phyloP scores from a whole-genome alignment of 2,888 invertebrate genomes.

The Erebia aethiops region DNA sequence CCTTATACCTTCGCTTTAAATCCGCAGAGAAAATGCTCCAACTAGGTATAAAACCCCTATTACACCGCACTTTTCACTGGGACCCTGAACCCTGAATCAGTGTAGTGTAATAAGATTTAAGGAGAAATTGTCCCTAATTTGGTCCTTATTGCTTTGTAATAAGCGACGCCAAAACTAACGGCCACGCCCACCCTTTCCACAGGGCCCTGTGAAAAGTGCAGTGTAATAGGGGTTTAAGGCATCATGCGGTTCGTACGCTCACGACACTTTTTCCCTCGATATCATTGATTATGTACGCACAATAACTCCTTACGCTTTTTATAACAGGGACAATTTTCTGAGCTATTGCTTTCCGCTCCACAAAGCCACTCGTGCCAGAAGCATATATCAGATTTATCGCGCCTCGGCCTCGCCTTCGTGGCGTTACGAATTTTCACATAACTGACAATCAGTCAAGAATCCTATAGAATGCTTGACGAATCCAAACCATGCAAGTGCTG shows the following conservation, averaged over 20 bases:
- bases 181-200: too few species aligned
- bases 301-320: conserved; percentile 11
- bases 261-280: not conserved
- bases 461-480: conserved; percentile 9
- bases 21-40: not conserved
- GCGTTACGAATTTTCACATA: conserved; percentile 17
- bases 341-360: conserved; percentile 6
- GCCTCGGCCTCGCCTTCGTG: not conserved
- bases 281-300: conserved; percentile 7
- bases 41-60: too few species aligned
- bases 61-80: too few species aligned
- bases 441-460: conserved; percentile 19
- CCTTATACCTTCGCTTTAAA: not conserved
- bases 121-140: too few species aligned
- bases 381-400: conserved; percentile 18
- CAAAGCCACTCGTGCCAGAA: conserved; percentile 20
- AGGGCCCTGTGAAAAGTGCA: too few species aligned
- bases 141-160: too few species aligned
- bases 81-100: too few species aligned
- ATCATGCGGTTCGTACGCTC: not conserved
- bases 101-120: too few species aligned
- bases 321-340: not conserved
- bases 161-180: too few species aligned
- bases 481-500: not conserved
- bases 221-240: too few species aligned